Conservation (phyloP, 1,140 invertebrate genomes). For the Aethina tumida region DNA sequence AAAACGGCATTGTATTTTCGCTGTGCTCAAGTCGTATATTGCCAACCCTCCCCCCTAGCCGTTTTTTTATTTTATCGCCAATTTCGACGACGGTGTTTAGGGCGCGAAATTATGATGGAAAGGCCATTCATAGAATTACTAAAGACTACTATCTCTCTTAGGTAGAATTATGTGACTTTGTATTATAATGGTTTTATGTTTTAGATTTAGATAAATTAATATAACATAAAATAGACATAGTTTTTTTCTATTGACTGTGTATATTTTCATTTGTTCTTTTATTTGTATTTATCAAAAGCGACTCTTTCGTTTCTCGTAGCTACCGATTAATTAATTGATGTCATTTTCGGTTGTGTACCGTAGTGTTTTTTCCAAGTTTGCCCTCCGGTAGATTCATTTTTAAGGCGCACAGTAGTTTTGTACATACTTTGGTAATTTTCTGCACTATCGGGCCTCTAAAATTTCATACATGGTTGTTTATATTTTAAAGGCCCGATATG, state of each 20-base stretch:
- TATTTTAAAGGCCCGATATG: no score
- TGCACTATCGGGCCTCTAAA: no score
- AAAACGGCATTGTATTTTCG: constrained; percentile 5
- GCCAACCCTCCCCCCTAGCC: background rate
- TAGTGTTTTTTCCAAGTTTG: constrained; percentile 4
- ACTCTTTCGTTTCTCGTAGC: background rate
- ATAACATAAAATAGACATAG: constrained; percentile 20
- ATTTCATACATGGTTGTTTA: no score
- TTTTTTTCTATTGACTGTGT: constrained; percentile 23
- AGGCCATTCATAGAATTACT: no score
- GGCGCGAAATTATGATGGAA: constrained; percentile 4
- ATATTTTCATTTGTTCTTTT: constrained; percentile 22
- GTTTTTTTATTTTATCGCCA: background rate
- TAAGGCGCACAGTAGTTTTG: no score
- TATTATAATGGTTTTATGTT: constrained; percentile 25
- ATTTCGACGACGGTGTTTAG: background rate
- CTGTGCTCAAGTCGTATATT: background rate
- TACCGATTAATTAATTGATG: background rate
- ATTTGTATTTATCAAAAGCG: constrained; percentile 5
- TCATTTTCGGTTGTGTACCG: constrained; percentile 7
- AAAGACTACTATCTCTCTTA: constrained; percentile 16
- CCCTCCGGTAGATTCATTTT: no score
- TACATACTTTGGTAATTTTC: no score
- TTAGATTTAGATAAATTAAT: constrained; percentile 20
- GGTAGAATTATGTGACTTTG: constrained; percentile 16